phyloP scores from a whole-genome alignment of 2,888 invertebrate species.

The Azorinus chamasolen region DNA sequence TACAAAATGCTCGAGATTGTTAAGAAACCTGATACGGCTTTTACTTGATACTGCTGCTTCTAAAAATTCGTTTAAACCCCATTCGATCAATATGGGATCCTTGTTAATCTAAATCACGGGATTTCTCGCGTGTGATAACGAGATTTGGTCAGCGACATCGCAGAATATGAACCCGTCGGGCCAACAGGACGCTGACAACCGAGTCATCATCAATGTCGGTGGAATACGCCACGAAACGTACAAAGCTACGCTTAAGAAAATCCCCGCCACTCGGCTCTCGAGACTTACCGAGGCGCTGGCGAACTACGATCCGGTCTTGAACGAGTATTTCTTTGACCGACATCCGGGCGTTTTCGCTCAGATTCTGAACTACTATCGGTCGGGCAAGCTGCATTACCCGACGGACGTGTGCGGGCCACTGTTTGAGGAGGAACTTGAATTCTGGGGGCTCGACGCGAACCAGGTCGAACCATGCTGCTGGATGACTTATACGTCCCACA shows the following conservation, averaged over 20 bases:
- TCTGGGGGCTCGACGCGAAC: slow-evolving; percentile 99
- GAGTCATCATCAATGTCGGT: slow-evolving; percentile 99
- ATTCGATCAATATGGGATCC: too few species aligned
- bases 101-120: too few species aligned
- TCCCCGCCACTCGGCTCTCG: slow-evolving; percentile 97
- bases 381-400: slow-evolving; percentile 99
- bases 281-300: slow-evolving; percentile 98
- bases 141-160: too few species aligned
- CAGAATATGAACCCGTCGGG: too few species aligned
- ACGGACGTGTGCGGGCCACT: slow-evolving; percentile 99
- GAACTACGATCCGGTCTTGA: slow-evolving; percentile 99
- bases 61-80: too few species aligned
- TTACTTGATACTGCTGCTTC: too few species aligned
- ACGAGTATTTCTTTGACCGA: slow-evolving; percentile 99
- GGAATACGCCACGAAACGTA: slow-evolving; percentile 96
- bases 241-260: slow-evolving; percentile 95
- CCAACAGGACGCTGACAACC: slow-evolving; percentile 91
- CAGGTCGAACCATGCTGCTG: slow-evolving; percentile 99
- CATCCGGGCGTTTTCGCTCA: slow-evolving; percentile 99
- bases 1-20: too few species aligned
- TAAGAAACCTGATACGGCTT: too few species aligned
- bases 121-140: too few species aligned
- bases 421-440: slow-evolving; percentile 99
- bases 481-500: slow-evolving; percentile 97
- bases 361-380: slow-evolving; percentile 98